Percentiles rank a stretch among this genome's conserved stretches.
Evolutionary conservation across 1,140 invertebrate genomes (phyloP).

Genomic region (Physella acuta): DNA sequence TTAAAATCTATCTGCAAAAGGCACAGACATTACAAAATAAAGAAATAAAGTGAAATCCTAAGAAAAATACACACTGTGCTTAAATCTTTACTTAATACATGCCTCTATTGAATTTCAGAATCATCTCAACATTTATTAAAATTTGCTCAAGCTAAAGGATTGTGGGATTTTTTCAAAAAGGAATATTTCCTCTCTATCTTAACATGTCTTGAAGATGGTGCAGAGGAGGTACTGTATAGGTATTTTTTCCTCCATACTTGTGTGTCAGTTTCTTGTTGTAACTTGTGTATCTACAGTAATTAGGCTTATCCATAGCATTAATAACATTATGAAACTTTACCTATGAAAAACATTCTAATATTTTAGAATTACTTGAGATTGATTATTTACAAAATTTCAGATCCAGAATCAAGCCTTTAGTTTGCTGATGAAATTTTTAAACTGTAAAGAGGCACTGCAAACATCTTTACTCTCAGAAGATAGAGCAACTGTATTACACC

Average conservation of each 20-base stretch:
- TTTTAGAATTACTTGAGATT: too few species aligned
- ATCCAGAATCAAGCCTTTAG: background rate
- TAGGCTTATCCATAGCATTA: too few species aligned
- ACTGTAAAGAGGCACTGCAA: too few species aligned
- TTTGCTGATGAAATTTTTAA: background rate
- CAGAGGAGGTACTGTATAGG: slow-evolving; percentile 52
- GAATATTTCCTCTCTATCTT: slow-evolving; percentile 30
- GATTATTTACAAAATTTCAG: background rate
- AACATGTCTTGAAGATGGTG: slow-evolving; percentile 46
- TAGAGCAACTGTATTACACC: slow-evolving; percentile 16
- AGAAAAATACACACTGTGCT: too few species aligned
- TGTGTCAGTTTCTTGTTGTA: slow-evolving; percentile 55
- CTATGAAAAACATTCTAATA: too few species aligned
- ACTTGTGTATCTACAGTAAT: background rate
- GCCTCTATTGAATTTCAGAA: too few species aligned
- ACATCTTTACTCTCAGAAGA: background rate
- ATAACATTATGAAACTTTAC: too few species aligned
- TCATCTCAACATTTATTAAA: slow-evolving; percentile 31
- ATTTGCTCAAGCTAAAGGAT: slow-evolving; percentile 34
- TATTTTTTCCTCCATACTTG: background rate
- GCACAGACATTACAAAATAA: too few species aligned
- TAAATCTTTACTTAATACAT: too few species aligned
- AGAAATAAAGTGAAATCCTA: too few species aligned
- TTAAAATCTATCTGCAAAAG: too few species aligned
- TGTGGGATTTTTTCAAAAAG: slow-evolving; percentile 44